Evolutionary conservation across 1,140 invertebrate genomes (phyloP).

Genomic region (Philaenus spumarius): DNA sequence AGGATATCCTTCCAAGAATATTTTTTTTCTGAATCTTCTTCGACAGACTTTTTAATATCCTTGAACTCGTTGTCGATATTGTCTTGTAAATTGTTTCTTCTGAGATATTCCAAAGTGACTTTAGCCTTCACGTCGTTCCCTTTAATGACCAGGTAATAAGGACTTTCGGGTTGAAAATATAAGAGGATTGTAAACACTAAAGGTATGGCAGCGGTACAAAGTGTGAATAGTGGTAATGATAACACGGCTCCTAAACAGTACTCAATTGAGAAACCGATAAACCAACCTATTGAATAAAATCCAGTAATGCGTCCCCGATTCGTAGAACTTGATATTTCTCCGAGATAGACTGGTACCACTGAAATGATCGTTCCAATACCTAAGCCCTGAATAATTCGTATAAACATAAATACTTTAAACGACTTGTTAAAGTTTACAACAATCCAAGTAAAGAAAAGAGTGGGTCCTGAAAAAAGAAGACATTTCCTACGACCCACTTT

Average conservation of each 20-base stretch:
- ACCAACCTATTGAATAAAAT: conserved; percentile 25
- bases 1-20: conserved; percentile 22
- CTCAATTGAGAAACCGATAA: conserved; percentile 64
- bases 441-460: no score
- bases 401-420: no score
- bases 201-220: conserved; percentile 52
- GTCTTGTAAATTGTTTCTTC: conserved; percentile 36
- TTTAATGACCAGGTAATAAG: conserved; percentile 57
- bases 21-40: conserved; percentile 8
- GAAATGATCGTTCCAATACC: conserved; percentile 67
- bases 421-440: no score
- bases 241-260: conserved; percentile 69
- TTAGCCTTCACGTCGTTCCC: conserved; percentile 54
- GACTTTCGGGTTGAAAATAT: conserved; percentile 73
- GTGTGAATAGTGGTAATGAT: conserved; percentile 56
- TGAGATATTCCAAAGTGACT: conserved; percentile 54
- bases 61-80: conserved; percentile 19
- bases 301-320: conserved; percentile 25
- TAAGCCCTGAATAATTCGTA: conserved; percentile 31
- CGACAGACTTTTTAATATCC: conserved; percentile 18
- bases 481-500: no score
- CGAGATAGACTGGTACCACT: conserved; percentile 73
- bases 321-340: conserved; percentile 55
- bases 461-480: no score
- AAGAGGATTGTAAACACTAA: conserved; percentile 58